phyloP scores from a whole-genome alignment of 2,797 vertebrate genomes.

The Liasis olivaceus region DNA sequence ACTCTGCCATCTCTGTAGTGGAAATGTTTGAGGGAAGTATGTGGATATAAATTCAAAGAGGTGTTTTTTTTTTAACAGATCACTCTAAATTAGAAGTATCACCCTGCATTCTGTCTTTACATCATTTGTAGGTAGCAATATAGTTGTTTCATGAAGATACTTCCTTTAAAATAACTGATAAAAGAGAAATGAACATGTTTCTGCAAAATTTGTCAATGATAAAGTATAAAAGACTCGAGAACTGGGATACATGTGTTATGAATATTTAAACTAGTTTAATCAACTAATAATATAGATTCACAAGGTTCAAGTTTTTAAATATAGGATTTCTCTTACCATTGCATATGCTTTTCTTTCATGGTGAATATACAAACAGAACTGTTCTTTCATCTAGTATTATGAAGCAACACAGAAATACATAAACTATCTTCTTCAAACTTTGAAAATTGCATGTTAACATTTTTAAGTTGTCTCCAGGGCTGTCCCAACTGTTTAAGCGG shows the following conservation, averaged over 20 bases:
- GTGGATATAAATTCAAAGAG: conserved; percentile 32
- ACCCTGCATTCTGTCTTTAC: conserved; percentile 5
- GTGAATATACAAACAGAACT: neutral
- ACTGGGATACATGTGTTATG: neutral
- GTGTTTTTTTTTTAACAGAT: conserved; percentile 11
- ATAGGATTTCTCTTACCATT: neutral
- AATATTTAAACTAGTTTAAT: neutral
- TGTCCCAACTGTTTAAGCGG: neutral
- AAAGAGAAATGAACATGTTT: neutral
- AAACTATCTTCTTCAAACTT: conserved; percentile 1
- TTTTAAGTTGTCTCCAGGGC: neutral
- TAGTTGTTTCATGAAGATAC: neutral
- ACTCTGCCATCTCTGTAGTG: neutral
- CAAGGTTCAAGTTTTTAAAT: conserved; percentile 13
- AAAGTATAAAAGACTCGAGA: neutral
- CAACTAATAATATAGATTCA: neutral
- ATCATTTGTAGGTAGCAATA: neutral
- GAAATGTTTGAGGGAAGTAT: neutral
- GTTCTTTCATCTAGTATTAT: neutral
- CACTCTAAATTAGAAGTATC: conserved; percentile 29
- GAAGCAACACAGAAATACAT: neutral
- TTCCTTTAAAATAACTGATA: neutral
- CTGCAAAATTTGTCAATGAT: neutral
- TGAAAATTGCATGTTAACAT: conserved; percentile 11
- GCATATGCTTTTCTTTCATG: neutral